A percentile compares a stretch with the other conserved stretches of the same genome.
phyloP scores from a whole-genome alignment of 2,113 vertebrate genomes.

The Pterophyllum scalare region DNA sequence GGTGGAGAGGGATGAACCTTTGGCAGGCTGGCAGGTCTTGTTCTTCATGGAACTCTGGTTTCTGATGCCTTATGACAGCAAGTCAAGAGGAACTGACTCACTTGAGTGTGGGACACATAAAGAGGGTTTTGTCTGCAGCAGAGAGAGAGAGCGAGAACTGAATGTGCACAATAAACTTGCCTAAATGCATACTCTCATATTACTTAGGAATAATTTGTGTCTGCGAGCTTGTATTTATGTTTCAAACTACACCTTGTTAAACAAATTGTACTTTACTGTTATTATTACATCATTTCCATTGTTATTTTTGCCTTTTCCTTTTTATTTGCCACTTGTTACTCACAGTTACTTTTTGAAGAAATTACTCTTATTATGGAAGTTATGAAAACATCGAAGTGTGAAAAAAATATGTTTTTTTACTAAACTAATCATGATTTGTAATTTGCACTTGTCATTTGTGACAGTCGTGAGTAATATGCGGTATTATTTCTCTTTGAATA shows the following conservation, averaged over 20 bases:
- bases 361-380: slow-evolving; percentile 52
- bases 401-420: slow-evolving; percentile 42
- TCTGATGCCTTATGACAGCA: slow-evolving; percentile 80
- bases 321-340: slow-evolving; percentile 11
- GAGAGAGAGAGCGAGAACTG: neutral
- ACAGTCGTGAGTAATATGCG: slow-evolving; percentile 27
- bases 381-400: slow-evolving; percentile 44
- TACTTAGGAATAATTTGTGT: slow-evolving; percentile 18
- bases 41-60: slow-evolving; percentile 70
- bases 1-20: slow-evolving; percentile 77
- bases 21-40: slow-evolving; percentile 65
- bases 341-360: slow-evolving; percentile 5
- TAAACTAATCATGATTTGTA: slow-evolving; percentile 52
- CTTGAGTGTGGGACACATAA: slow-evolving; percentile 50
- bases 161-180: neutral
- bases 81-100: slow-evolving; percentile 63
- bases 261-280: slow-evolving; percentile 36
- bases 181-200: slow-evolving; percentile 7
- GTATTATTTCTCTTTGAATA: slow-evolving; percentile 55
- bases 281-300: slow-evolving; percentile 49
- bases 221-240: slow-evolving; percentile 10
- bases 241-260: slow-evolving; percentile 54
- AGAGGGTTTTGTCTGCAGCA: slow-evolving; percentile 64
- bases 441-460: slow-evolving; percentile 63
- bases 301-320: slow-evolving; percentile 40